A percentile compares a stretch with the other conserved stretches of the same genome.
Conservation (phyloP, 2,113 vertebrate species). For the Chloropsis cyanopogon region DNA sequence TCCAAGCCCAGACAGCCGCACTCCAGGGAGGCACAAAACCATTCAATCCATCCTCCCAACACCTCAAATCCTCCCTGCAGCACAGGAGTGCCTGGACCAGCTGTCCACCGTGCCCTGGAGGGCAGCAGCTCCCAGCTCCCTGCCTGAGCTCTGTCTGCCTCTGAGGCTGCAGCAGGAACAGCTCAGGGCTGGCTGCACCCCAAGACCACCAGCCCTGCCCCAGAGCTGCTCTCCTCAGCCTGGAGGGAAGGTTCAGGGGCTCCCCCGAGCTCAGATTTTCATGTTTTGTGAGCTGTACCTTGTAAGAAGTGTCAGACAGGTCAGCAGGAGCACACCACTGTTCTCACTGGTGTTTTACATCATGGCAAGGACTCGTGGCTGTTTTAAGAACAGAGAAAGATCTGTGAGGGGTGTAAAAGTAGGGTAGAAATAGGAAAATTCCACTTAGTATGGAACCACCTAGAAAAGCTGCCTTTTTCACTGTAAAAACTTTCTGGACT, state of each 20-base stretch:
- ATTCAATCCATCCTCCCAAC: background rate
- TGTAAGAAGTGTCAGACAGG: fast-evolving
- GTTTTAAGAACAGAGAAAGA: background rate
- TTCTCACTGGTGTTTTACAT: background rate
- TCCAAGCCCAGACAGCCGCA: background rate
- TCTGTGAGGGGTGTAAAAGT: background rate
- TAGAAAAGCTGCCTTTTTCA: background rate
- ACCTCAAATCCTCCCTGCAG: fast-evolving
- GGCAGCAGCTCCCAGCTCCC: background rate
- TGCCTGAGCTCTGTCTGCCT: background rate
- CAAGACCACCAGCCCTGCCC: background rate
- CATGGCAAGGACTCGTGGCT: fast-evolving
- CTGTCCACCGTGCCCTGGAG: background rate
- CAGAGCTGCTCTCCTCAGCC: background rate
- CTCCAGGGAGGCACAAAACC: background rate
- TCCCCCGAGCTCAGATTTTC: background rate
- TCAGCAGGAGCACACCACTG: background rate
- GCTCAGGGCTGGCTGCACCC: background rate
- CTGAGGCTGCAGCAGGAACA: background rate
- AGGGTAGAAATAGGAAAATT: background rate
- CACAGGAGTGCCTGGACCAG: background rate
- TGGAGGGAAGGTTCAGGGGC: fast-evolving
- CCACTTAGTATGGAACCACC: background rate
- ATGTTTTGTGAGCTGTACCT: fast-evolving
- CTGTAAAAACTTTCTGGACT: background rate